Conservation (phyloP, 1,140 invertebrate species). For the Scaptomyza montana region DNA sequence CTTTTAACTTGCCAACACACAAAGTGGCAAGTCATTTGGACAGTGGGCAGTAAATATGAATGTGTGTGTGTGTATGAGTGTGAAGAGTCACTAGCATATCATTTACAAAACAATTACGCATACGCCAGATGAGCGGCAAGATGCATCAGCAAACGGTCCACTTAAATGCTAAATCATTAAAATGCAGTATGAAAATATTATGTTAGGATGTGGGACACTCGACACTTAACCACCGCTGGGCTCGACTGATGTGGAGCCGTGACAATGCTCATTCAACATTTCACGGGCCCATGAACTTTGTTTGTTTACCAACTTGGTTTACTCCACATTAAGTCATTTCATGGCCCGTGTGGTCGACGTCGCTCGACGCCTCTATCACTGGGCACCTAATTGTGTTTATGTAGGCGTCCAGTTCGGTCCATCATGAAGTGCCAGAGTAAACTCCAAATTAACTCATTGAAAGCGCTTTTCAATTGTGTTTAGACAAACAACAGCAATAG, state of each 20-base stretch:
- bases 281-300: constrained; percentile 21
- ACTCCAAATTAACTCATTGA: constrained; percentile 78
- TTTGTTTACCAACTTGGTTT: constrained; percentile 68
- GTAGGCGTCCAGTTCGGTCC: constrained; percentile 56
- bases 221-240: constrained; percentile 30
- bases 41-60: constrained; percentile 39
- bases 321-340: constrained; percentile 80
- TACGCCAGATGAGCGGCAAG: constrained; percentile 54
- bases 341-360: constrained; percentile 48
- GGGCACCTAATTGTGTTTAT: constrained; percentile 82
- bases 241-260: constrained; percentile 25
- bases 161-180: constrained; percentile 66
- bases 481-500: constrained; percentile 61
- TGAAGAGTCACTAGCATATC: constrained; percentile 46
- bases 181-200: constrained; percentile 78
- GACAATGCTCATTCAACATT: constrained; percentile 52
- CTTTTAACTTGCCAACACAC: constrained; percentile 65
- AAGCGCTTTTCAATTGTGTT: constrained; percentile 79
- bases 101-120: constrained; percentile 72
- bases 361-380: constrained; percentile 35
- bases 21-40: constrained; percentile 77
- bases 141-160: constrained; percentile 59
- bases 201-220: constrained; percentile 65
- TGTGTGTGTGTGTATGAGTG: neutral
- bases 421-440: constrained; percentile 33